phyloP scores from a whole-genome alignment of 2,797 vertebrate genomes.

The Sebastes taczanowskii region DNA sequence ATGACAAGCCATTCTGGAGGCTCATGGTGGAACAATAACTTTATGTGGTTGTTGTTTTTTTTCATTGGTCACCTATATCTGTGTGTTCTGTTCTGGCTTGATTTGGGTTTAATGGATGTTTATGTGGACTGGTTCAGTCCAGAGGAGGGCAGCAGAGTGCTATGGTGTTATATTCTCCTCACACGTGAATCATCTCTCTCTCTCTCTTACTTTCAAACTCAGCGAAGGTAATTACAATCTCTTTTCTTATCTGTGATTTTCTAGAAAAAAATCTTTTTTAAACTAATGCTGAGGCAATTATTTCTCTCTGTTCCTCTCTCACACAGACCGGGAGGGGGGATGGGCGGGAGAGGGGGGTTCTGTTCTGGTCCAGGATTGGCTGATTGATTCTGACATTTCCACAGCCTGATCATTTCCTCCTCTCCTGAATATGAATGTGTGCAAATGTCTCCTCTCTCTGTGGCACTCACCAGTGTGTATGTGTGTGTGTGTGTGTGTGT shows the following conservation, averaged over 20 bases:
- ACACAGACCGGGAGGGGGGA: background rate
- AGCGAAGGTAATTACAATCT: slow-evolving; percentile 40
- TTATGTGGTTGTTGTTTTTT: background rate
- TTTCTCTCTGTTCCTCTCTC: background rate
- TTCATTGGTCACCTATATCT: background rate
- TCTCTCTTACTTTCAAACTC: slow-evolving; percentile 10
- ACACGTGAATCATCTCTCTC: background rate
- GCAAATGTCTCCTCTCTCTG: slow-evolving; percentile 8
- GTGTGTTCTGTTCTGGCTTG: background rate
- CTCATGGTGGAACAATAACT: background rate
- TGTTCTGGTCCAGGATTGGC: background rate
- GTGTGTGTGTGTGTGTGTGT: background rate
- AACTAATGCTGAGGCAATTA: slow-evolving; percentile 26
- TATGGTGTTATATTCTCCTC: background rate
- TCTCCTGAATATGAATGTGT: slow-evolving; percentile 45
- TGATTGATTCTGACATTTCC: slow-evolving; percentile 55
- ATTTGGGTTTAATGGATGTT: background rate
- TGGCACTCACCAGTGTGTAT: background rate
- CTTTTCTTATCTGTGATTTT: slow-evolving; percentile 39
- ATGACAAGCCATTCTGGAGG: background rate
- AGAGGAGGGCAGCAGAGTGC: slow-evolving; percentile 43
- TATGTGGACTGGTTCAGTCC: background rate
- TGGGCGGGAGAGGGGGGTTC: no score
- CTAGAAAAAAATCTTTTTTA: slow-evolving; percentile 12
- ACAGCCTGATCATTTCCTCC: slow-evolving; percentile 39